A percentile compares a stretch with the other conserved stretches of the same genome.
Conservation (phyloP, 2,888 invertebrate species). For the Hydroisotoma schaefferi region DNA sequence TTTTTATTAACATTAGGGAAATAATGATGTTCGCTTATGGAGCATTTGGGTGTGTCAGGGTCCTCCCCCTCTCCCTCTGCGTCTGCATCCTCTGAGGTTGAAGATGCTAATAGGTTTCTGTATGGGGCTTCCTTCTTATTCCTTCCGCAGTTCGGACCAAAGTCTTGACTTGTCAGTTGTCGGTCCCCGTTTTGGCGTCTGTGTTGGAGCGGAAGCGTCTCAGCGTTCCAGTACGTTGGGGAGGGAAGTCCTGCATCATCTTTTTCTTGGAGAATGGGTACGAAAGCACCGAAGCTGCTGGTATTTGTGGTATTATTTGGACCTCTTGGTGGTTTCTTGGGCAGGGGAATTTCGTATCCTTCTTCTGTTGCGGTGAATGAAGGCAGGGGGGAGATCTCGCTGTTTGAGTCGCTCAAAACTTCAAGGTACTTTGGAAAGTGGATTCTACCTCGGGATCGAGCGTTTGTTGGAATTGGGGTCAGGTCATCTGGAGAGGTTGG, state of each 20-base stretch:
- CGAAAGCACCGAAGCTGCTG: constrained; percentile 1
- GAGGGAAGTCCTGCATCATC: constrained; percentile 24
- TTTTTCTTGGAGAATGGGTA: background rate
- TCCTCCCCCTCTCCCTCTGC: constrained; percentile 13
- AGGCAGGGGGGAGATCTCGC: constrained; percentile 1
- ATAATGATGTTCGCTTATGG: background rate
- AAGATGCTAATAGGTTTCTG: constrained; percentile 24
- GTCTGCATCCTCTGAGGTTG: constrained; percentile 24
- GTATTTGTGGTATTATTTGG: too few species aligned
- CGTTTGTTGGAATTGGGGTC: background rate
- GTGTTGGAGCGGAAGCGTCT: constrained; percentile 11
- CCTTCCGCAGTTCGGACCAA: constrained; percentile 1
- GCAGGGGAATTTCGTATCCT: constrained; percentile 46
- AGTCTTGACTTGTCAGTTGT: constrained; percentile 20
- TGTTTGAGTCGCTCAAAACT: constrained; percentile 30
- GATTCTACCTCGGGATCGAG: background rate
- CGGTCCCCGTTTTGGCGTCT: background rate
- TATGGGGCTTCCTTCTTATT: constrained; percentile 2
- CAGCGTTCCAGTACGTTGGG: constrained; percentile 27
- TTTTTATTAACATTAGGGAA: too few species aligned
- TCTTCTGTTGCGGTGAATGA: constrained; percentile 22
- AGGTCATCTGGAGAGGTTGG: background rate
- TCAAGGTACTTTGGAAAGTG: constrained; percentile 41
- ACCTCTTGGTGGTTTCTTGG: constrained; percentile 35
- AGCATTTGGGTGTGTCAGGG: background rate